Conservation (phyloP, 2,113 vertebrate species). For the Uria lomvia region DNA sequence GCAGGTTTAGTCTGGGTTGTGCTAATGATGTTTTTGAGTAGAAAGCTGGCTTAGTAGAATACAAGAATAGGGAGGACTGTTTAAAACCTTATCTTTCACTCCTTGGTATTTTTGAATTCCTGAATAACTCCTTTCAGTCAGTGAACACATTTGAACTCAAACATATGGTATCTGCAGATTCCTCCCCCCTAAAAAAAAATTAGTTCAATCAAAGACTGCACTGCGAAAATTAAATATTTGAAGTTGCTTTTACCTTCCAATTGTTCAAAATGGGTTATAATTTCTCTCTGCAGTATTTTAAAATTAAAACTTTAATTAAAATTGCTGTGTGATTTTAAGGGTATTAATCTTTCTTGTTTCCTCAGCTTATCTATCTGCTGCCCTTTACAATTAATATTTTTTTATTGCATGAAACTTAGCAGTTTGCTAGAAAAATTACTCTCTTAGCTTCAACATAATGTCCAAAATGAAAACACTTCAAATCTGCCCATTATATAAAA, state of each 20-base stretch:
- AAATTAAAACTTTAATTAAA: constrained; percentile 39
- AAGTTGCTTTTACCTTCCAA: not conserved
- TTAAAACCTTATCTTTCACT: not conserved
- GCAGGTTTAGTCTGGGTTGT: not conserved
- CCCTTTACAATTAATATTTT: not conserved
- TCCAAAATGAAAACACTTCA: not conserved
- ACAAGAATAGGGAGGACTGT: not conserved
- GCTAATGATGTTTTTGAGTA: not conserved
- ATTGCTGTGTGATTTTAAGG: not conserved
- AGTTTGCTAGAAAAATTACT: not conserved
- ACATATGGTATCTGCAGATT: not conserved
- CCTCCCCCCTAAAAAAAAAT: not conserved
- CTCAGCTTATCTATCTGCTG: not conserved
- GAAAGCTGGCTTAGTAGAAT: not conserved
- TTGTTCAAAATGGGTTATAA: not conserved
- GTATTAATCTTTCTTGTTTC: not conserved
- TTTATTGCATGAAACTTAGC: not conserved
- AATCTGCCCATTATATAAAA: not conserved
- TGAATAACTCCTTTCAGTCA: not conserved
- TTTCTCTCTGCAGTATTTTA: not conserved
- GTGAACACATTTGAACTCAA: not conserved
- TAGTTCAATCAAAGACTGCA: not conserved
- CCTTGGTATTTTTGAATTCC: not conserved
- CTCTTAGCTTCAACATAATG: not conserved
- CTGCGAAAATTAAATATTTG: not conserved